Evolutionary conservation across 2,888 invertebrate species (phyloP), one percentile per base, ranked within the genome.

Genomic region (Shargacucullia verbasci): DNA sequence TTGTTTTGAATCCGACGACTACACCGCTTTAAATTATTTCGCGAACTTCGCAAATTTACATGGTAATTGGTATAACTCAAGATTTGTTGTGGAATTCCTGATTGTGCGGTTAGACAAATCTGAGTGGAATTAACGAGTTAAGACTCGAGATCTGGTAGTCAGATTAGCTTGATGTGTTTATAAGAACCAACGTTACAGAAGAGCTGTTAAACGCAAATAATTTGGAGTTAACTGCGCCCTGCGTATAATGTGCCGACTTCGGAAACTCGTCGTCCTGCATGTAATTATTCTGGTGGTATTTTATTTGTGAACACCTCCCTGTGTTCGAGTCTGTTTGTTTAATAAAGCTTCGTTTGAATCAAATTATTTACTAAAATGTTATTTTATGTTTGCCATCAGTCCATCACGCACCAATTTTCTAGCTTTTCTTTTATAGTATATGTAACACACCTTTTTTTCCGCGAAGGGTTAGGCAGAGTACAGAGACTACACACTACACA

Each of bases 51-150:
- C 87, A 86, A 92, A 93, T 93, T 93, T 91, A 92, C 92, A 93
- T 93, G 90, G 90, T 93, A 93, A 93, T 93, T 91, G 91, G 88
- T 88, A 90, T 92, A 92, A 92, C 89, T 93, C 91, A 92, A 92
- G 93, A 93, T 92, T 92, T 91, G 93, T 91, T 91, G 91, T 90
- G 80, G 89, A 85, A 88, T 86, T 86, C 83, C 84, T 87, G 90
- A 91, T 92, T 92, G 90, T 91, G 84, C 79, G 87, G 87, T 88
- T 87, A 86, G 84, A 88, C 88, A 85, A 86, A 88, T 86, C 87
- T 81, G 82, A 76, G 83, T 80, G 82, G 82, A 78, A 83, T 87
- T 88, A 88, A 88, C 87, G 84, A 85, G 85, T 83, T 83, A 84
- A 84, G 82, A 64, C 69, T 66, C 39, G 44, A 60, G 73, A 83